Conservation (phyloP, 1,140 invertebrate genomes). For the Patella vulgata region DNA sequence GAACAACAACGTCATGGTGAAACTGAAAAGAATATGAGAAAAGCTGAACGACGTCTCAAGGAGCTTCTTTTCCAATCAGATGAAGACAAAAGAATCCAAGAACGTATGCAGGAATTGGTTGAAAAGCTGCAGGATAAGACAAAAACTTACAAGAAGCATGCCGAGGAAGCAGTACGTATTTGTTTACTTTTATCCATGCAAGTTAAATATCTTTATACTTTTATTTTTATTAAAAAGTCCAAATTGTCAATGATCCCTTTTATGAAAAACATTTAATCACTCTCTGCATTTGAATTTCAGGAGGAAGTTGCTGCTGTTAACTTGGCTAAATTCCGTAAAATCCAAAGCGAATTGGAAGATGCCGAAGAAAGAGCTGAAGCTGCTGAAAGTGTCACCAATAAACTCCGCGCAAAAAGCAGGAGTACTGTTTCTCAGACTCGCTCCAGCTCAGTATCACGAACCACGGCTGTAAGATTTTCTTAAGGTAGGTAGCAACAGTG, state of each 20-base stretch:
- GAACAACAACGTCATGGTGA: slow-evolving; percentile 91
- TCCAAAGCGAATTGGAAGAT: slow-evolving; percentile 97
- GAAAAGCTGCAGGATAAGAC: slow-evolving; percentile 99
- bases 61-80: slow-evolving; percentile 84
- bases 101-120: slow-evolving; percentile 96
- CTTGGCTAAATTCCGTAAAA: slow-evolving; percentile 98
- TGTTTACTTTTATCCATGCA: too few relatives aligned
- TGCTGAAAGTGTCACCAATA: slow-evolving; percentile 95
- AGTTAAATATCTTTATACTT: too few relatives aligned
- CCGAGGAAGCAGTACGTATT: slow-evolving; percentile 86
- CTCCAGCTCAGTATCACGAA: too few relatives aligned
- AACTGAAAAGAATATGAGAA: slow-evolving; percentile 75
- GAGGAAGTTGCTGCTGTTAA: slow-evolving; percentile 97
- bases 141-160: slow-evolving; percentile 99
- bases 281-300: slow-evolving; percentile 61
- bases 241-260: too few relatives aligned
- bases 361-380: slow-evolving; percentile 97
- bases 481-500: too few relatives aligned
- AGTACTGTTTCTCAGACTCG: slow-evolving; percentile 68
- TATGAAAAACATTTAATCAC: too few relatives aligned
- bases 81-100: slow-evolving; percentile 96
- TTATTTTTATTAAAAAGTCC: too few relatives aligned
- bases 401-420: slow-evolving; percentile 94
- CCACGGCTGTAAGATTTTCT: too few relatives aligned
- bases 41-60: slow-evolving; percentile 79